Conservation (phyloP, 2,888 invertebrate species). For the Drosophila basisetae region DNA sequence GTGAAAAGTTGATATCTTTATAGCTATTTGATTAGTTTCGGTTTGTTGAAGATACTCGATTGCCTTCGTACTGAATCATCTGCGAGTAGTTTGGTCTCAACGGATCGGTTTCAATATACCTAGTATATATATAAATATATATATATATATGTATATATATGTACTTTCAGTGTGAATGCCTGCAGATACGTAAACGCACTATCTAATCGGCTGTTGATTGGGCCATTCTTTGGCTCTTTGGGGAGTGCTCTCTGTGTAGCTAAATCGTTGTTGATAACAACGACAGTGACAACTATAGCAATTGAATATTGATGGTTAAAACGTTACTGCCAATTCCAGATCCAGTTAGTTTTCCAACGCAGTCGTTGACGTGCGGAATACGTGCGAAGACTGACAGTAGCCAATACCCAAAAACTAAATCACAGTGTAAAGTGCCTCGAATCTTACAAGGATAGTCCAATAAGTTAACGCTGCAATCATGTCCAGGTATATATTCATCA, state of each 20-base stretch:
- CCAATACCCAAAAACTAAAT: background rate
- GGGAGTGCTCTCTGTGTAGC: conserved; percentile 51
- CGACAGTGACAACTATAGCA: conserved; percentile 36
- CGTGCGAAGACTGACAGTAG: conserved; percentile 43
- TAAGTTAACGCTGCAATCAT: conserved; percentile 32
- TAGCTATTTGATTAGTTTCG: background rate
- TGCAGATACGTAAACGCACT: conserved; percentile 44
- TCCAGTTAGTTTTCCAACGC: conserved; percentile 66
- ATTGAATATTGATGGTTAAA: conserved; percentile 76
- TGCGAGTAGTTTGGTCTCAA: background rate
- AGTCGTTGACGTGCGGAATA: conserved; percentile 62
- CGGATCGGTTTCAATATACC: background rate
- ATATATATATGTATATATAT: background rate
- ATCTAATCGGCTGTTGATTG: conserved; percentile 70
- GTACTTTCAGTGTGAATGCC: conserved; percentile 23
- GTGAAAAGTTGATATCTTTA: background rate
- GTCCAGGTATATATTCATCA: conserved; percentile 43
- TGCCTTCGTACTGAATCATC: conserved; percentile 16
- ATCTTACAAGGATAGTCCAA: conserved; percentile 28
- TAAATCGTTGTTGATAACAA: conserved; percentile 55
- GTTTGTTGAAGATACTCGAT: background rate
- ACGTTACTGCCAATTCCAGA: conserved; percentile 62
- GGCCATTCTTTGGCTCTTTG: conserved; percentile 49
- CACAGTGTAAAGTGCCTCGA: conserved; percentile 28
- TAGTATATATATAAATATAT: background rate